These are phyloP conservation scores for Gambusia yucatana DNA, from an alignment of 2,797 vertebrate genomes.

Conservation along the genomic window DNA sequence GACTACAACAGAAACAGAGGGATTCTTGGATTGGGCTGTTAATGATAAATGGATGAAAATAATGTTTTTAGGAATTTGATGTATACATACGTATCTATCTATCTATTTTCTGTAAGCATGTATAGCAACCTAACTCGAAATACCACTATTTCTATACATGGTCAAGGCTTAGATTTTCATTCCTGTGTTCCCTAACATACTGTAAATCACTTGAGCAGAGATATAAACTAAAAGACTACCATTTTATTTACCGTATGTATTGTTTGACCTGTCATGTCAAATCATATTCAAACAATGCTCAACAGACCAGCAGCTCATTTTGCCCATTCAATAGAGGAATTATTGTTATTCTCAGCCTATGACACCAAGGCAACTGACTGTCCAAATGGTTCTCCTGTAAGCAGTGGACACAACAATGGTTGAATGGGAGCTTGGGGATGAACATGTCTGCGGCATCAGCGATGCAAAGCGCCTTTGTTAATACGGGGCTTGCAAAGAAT, in stretches of 20 bases:
- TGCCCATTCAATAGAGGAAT: slow-evolving; percentile 59
- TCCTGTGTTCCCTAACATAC: not conserved
- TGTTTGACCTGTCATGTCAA: slow-evolving; percentile 72
- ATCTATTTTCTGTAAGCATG: not conserved
- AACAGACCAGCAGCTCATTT: slow-evolving; percentile 63
- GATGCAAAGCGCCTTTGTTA: slow-evolving; percentile 30
- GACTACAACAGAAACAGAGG: too few relatives aligned
- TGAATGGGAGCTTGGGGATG: slow-evolving; percentile 59
- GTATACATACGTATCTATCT: too few relatives aligned
- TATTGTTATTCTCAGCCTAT: slow-evolving; percentile 62
- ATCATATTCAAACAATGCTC: slow-evolving; percentile 60
- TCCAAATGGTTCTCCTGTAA: slow-evolving; percentile 64
- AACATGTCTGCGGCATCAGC: slow-evolving; percentile 42
- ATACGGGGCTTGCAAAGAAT: slow-evolving; percentile 37
- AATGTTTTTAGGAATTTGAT: too few relatives aligned
- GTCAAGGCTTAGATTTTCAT: not conserved
- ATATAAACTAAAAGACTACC: slow-evolving; percentile 12
- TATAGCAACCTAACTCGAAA: not conserved
- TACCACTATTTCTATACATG: not conserved
- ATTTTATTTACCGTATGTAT: slow-evolving; percentile 58
- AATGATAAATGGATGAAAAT: too few relatives aligned
- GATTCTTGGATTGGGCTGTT: too few relatives aligned
- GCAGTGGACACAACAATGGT: slow-evolving; percentile 63
- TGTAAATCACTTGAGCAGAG: not conserved
- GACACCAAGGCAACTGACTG: slow-evolving; percentile 48